A percentile compares a stretch with the other conserved stretches of the same genome.
These are phyloP conservation scores for Sinosuthora webbiana DNA, from an alignment of 2,113 vertebrate species.

Conservation along the genomic window DNA sequence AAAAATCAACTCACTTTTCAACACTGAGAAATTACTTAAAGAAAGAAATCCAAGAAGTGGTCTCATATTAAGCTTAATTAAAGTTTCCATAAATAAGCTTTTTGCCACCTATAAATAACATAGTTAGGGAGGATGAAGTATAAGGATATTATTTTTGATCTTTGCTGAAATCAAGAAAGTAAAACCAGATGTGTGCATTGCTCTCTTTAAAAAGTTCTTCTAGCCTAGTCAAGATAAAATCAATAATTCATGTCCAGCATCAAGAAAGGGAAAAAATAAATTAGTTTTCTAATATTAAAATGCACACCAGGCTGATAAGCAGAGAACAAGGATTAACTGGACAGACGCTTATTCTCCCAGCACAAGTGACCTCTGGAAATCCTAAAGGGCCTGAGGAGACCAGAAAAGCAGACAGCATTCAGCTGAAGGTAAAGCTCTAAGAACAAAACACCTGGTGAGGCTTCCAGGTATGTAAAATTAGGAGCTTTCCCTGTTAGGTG, in stretches of 20 bases:
- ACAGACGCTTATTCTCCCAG: neutral
- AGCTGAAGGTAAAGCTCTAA: neutral
- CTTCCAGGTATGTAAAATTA: neutral
- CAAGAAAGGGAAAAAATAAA: neutral
- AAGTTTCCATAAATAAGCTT: neutral
- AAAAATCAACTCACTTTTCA: neutral
- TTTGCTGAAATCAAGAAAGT: slow-evolving; percentile 9
- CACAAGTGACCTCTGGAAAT: neutral
- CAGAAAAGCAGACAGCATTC: neutral
- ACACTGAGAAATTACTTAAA: neutral
- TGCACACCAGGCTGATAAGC: neutral
- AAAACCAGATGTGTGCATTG: neutral
- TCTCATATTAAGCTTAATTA: slow-evolving; percentile 15
- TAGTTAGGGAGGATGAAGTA: neutral
- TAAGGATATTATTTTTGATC: neutral
- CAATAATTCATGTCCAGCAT: neutral
- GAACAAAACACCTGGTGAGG: neutral
- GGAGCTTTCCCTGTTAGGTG: neutral
- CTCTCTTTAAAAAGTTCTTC: neutral
- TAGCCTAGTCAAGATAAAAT: slow-evolving; percentile 3
- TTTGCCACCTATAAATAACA: neutral
- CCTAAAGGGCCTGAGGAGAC: neutral
- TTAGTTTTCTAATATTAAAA: neutral
- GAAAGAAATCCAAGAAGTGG: neutral
- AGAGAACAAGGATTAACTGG: neutral